Conservation (phyloP, 2,797 vertebrate genomes). For the Peromyscus eremicus region DNA sequence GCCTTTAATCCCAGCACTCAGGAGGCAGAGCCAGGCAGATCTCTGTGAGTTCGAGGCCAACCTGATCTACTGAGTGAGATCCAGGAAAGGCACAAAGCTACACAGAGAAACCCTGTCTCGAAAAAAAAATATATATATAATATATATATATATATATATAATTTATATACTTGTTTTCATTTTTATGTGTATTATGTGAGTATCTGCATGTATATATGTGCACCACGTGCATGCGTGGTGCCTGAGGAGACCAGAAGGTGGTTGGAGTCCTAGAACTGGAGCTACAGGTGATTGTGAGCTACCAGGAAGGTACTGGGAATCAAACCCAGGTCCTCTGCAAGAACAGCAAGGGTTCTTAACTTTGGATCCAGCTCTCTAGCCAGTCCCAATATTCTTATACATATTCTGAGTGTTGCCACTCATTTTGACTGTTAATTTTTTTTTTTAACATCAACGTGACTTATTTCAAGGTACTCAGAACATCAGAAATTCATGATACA, state of each 20-base stretch:
- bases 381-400: background rate
- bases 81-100: no score
- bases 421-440: background rate
- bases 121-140: no score
- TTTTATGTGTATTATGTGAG: background rate
- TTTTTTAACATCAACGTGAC: background rate
- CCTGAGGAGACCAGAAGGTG: no score
- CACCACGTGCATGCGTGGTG: background rate
- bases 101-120: no score
- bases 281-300: background rate
- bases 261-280: background rate
- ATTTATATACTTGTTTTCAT: background rate
- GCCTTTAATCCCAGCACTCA: no score
- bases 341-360: no score
- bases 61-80: no score
- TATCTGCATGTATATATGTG: background rate
- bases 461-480: background rate
- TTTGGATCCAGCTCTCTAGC: no score
- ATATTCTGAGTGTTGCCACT: background rate
- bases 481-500: background rate
- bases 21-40: no score
- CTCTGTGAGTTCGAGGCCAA: no score
- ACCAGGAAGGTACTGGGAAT: no score
- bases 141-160: no score
- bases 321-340: background rate